Evolutionary conservation across 2,888 invertebrate genomes (phyloP).

Genomic region (Acholoe squamosa): DNA sequence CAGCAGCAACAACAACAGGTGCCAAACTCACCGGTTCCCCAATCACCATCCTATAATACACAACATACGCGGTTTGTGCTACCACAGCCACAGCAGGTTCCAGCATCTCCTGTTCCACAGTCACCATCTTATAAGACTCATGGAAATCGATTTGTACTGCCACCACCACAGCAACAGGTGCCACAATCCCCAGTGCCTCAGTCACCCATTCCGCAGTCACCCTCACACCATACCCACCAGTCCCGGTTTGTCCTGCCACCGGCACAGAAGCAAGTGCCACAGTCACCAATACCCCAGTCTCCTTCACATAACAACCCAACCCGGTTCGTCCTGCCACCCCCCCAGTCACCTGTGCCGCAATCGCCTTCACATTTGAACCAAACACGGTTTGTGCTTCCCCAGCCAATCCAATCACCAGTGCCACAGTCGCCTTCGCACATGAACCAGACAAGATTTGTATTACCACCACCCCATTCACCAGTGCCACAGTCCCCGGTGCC

Average conservation of each 20-base stretch:
- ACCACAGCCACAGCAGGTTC: slow-evolving; percentile 56
- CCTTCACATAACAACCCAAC: slow-evolving; percentile 54
- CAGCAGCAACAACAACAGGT: slow-evolving; percentile 68
- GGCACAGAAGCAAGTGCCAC: slow-evolving; percentile 61
- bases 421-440: slow-evolving; percentile 58
- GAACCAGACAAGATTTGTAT: slow-evolving; percentile 43
- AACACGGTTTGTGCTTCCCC: slow-evolving; percentile 42
- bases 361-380: slow-evolving; percentile 56
- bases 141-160: slow-evolving; percentile 63
- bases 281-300: slow-evolving; percentile 40
- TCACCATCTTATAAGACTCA: slow-evolving; percentile 84
- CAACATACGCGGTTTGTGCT: slow-evolving; percentile 56
- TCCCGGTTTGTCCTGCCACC: slow-evolving; percentile 52
- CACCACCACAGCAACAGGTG: slow-evolving; percentile 48
- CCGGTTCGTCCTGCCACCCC: slow-evolving; percentile 40
- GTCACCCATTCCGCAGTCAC: slow-evolving; percentile 59
- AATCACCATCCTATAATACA: slow-evolving; percentile 49
- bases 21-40: slow-evolving; percentile 56
- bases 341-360: slow-evolving; percentile 53
- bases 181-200: slow-evolving; percentile 57
- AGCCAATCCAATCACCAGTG: slow-evolving; percentile 50
- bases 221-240: slow-evolving; percentile 64
- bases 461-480: slow-evolving; percentile 51
- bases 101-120: slow-evolving; percentile 75
- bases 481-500: slow-evolving; percentile 59